Conservation (phyloP, 2,797 vertebrate genomes). For the Diceros bicornis region DNA sequence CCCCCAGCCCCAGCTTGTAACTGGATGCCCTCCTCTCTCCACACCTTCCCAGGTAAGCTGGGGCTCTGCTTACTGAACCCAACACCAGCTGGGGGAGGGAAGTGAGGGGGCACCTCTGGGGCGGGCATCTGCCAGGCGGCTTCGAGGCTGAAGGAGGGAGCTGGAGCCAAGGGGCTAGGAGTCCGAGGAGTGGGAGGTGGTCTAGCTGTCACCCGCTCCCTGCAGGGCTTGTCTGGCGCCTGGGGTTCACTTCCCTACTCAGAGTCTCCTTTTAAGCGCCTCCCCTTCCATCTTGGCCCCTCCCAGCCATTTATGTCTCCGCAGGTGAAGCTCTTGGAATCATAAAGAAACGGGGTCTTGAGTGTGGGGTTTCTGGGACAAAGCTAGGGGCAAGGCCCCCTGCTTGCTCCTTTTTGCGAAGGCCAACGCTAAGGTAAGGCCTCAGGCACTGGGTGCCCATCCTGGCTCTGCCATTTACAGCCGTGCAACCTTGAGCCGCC, state of each 20-base stretch:
- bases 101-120: background rate
- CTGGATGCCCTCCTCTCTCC: slow-evolving; percentile 46
- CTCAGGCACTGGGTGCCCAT: background rate
- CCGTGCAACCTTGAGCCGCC: background rate
- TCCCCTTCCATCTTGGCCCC: background rate
- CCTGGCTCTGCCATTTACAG: background rate
- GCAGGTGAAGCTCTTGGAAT: slow-evolving; percentile 48
- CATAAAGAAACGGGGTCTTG: background rate
- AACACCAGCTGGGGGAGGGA: background rate
- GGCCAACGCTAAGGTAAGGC: background rate
- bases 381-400: background rate
- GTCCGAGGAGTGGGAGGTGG: background rate
- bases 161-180: background rate
- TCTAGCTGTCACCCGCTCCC: background rate
- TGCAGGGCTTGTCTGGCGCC: background rate
- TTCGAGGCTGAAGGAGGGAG: background rate
- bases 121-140: background rate
- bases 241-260: background rate
- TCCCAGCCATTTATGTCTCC: background rate
- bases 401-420: background rate
- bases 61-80: slow-evolving; percentile 73
- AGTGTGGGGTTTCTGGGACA: background rate
- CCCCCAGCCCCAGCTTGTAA: background rate
- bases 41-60: slow-evolving; percentile 53
- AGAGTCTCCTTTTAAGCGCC: background rate